Base-by-base conservation (phyloP, 1,140 invertebrate genomes). In the Nasonia vitripennis region DNA sequence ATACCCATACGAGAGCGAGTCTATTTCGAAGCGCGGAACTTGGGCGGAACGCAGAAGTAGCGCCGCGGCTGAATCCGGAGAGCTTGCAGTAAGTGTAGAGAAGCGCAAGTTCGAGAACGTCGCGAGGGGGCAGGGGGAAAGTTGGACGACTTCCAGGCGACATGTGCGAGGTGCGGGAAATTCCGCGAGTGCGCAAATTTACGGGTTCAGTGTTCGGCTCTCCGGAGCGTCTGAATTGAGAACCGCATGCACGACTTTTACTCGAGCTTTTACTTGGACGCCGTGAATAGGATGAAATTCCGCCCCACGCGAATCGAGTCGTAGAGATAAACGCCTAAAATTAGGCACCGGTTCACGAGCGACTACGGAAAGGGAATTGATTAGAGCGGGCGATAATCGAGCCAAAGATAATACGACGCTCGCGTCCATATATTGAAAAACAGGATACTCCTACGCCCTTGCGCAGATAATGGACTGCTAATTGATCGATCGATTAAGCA, bases 71-170 rank as follows among this genome's bases (percentile, higher is more conserved):
- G 34, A 82, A 45, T 55, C 84, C 27, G 62, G 79, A 71, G 78
- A 62, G 81, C 84, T 37, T 23, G 67, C 83, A 81, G 51, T 48
- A 83, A 77, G 23, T 77, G 23, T 77, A 23, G 68, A 27, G 55
- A 51, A 75, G 2, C 7, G 67, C 51, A 23, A 48, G 81, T 62
- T 79, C 23, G 78, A 51, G n/a, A 79, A 41, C 34, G 78, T 41
- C 41, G 62, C 14, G 45, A n/a, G 17, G 71, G 70, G 27, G 41
- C 27, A 78, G 67, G 41, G 37, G 74, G 37, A 68, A 78, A 84
- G 75, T 77, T 84, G 82, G 82, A 84, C 77, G 73, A 48, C 34
- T 67, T 83, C 73, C 71, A 83, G 80, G 73, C 68, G 48, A 73
- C 70, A 51, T 37, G 51, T 37, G 34, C 51, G 73, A 62, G 55